Conservation (phyloP, 2,113 vertebrate genomes). For the Amphiprion percula region DNA sequence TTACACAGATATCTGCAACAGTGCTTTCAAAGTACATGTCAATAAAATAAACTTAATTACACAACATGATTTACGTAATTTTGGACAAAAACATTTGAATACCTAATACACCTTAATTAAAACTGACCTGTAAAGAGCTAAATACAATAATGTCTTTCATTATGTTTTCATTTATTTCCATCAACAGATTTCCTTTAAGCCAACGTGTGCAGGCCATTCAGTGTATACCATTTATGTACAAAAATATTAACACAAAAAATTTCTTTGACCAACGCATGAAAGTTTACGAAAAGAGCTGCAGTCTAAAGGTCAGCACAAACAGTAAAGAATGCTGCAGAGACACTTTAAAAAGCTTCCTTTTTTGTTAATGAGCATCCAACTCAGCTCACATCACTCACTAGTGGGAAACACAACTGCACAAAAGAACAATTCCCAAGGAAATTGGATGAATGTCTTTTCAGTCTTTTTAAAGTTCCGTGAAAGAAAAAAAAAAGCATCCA, state of each 20-base stretch:
- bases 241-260: not conserved
- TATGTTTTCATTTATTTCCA: not conserved
- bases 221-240: not conserved
- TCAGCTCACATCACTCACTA: conserved; percentile 53
- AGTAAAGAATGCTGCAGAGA: conserved; percentile 27
- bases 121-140: not conserved
- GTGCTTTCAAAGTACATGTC: not conserved
- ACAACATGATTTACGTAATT: not conserved
- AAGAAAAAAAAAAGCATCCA: conserved; percentile 24
- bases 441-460: conserved; percentile 25
- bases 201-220: not conserved
- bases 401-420: conserved; percentile 24
- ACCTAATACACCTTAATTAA: not conserved
- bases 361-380: conserved; percentile 59
- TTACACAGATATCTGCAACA: not conserved
- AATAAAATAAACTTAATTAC: not conserved
- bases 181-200: not conserved
- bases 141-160: not conserved
- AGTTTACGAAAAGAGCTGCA: conserved; percentile 3
- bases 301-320: conserved; percentile 33
- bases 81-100: not conserved
- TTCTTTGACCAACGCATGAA: conserved; percentile 31
- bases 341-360: conserved; percentile 35
- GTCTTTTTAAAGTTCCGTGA: conserved; percentile 51
- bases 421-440: conserved; percentile 53